Evolutionary conservation across 2,888 invertebrate genomes (phyloP).

Genomic region (Lobophora halterata): DNA sequence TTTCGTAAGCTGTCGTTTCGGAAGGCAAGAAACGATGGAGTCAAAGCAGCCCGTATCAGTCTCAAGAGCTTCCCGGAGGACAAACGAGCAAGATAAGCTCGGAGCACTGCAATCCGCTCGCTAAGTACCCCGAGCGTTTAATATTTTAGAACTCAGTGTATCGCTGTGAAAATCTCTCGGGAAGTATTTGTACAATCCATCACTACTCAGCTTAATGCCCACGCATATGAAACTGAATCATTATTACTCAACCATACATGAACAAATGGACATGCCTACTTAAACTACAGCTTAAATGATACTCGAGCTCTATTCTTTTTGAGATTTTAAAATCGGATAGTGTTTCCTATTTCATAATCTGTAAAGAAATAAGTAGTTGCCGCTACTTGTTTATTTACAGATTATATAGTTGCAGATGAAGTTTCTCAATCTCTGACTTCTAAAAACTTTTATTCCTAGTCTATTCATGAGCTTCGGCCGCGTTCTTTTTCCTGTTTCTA

Average conservation of each 20-base stretch:
- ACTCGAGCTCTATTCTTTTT: conserved; percentile 1
- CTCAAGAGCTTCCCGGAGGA: conserved; percentile 65
- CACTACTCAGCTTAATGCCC: conserved; percentile 11
- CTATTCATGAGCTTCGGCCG: conserved; percentile 29
- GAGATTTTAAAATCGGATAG: conserved; percentile 17
- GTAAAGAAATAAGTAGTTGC: conserved; percentile 25
- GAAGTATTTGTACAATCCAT: conserved; percentile 22
- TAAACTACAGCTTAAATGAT: not conserved
- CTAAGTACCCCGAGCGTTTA: conserved; percentile 28
- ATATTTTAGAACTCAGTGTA: conserved; percentile 29
- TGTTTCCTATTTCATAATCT: conserved; percentile 16
- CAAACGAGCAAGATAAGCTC: conserved; percentile 70
- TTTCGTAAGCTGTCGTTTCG: conserved; percentile 41
- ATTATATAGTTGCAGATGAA: conserved; percentile 28
- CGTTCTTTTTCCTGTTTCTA: conserved; percentile 25
- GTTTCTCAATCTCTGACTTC: conserved; percentile 33
- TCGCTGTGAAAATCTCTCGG: conserved; percentile 20
- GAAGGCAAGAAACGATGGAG: conserved; percentile 34
- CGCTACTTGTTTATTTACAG: too few relatives aligned
- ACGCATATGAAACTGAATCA: conserved; percentile 4
- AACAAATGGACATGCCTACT: conserved; percentile 1
- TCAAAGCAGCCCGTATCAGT: conserved; percentile 47
- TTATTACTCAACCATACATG: not conserved
- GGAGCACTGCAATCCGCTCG: conserved; percentile 41
- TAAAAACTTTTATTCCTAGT: conserved; percentile 28